Evolutionary conservation across 2,797 vertebrate species (phyloP), one percentile per base, ranked within the genome.

Genomic region (Denticeps clupeoides): DNA sequence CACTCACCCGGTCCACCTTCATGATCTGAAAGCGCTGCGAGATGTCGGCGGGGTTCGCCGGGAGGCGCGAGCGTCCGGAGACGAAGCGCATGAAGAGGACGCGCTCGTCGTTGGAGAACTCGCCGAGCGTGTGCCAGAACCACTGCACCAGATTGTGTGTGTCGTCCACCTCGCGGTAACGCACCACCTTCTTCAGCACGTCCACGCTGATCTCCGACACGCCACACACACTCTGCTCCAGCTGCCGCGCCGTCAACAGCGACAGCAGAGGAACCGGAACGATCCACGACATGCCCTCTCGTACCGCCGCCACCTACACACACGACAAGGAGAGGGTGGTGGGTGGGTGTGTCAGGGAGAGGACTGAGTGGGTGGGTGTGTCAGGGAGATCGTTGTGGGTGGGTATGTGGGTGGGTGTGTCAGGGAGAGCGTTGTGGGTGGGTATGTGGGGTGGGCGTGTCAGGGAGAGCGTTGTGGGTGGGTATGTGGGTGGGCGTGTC

Each of bases 41-140:
- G 63, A 87, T 85, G 44, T 87, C 85, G 3, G 82, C 81, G 0
- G 73, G 81, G 71, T 87, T 87, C 53, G 84, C 80, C 2, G 85
- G 85, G 60, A 87, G 62, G 57, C 85, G 65, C 58, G 85, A 87
- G 48, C 85, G 68, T 29, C 85, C 85, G 0, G 81, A 87, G 37
- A 87, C 83, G 12, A 87, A 87, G 16, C 85, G 84, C 5, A 87
- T 76, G 69, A 87, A 87, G 2, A 87, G 79, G 42, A 87, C 85
- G 16, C 84, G 65, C 74, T 87, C 85, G 68, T 87, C 85, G 19
- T 85, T 87, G 69, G 85, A 85, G 73, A 87, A 87, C 66, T 87
- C 83, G 70, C 84, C 81, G 54, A 87, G 51, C 68, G 84, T 87
- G 67, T 87, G 75, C 84, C 85, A 87, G 27, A 87, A 77, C 85